Percentiles rank a stretch among this genome's conserved stretches.
Conservation (phyloP, 2,797 vertebrate genomes). For the Notoglanidium macrostoma region DNA sequence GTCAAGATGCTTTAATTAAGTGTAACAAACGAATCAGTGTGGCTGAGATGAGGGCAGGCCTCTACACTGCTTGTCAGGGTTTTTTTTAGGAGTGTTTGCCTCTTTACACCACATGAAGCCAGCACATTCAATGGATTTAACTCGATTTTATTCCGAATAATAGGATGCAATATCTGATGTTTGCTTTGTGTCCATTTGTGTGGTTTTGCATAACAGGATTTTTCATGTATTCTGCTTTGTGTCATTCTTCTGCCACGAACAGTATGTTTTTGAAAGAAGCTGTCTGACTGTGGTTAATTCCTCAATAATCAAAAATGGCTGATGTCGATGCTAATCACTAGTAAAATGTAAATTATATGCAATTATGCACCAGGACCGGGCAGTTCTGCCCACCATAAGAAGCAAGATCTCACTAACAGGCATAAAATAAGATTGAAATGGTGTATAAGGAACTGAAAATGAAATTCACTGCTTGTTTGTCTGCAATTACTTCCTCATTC, state of each 20-base stretch:
- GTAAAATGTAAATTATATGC: slow-evolving; percentile 93
- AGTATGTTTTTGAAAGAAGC: slow-evolving; percentile 82
- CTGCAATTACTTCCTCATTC: slow-evolving; percentile 99
- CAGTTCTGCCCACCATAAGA: slow-evolving; percentile 95
- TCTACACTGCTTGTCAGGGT: background rate
- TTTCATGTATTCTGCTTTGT: slow-evolving; percentile 24
- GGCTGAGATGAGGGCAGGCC: slow-evolving; percentile 1
- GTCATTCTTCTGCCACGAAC: slow-evolving; percentile 52
- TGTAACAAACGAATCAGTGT: slow-evolving; percentile 37
- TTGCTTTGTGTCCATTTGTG: background rate
- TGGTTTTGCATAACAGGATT: slow-evolving; percentile 6
- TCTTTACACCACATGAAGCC: background rate
- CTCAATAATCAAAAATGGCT: slow-evolving; percentile 84
- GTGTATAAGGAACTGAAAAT: slow-evolving; percentile 99
- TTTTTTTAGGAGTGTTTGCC: background rate
- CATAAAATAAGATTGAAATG: slow-evolving; percentile 99
- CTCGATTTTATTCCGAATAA: background rate
- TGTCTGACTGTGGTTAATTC: slow-evolving; percentile 76
- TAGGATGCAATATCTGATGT: background rate
- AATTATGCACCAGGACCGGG: slow-evolving; percentile 97
- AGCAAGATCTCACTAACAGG: slow-evolving; percentile 99
- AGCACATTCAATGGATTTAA: background rate
- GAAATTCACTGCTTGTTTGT: slow-evolving; percentile 99
- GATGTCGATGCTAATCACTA: slow-evolving; percentile 90
- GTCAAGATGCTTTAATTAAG: slow-evolving; percentile 56